Evolutionary conservation across 2,888 invertebrate species (phyloP).

Genomic region (Xanthia togata): DNA sequence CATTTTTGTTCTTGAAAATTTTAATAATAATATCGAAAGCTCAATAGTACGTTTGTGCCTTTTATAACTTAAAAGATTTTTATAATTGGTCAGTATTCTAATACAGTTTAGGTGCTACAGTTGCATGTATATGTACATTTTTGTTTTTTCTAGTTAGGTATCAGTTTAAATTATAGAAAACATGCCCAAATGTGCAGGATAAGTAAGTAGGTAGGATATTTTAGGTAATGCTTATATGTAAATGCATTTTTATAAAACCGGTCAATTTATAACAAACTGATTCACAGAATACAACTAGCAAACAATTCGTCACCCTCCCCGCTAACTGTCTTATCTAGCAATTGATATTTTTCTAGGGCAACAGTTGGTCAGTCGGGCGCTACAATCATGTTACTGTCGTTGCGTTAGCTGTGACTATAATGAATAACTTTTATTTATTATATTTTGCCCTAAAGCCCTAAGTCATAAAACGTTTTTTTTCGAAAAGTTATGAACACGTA

Average conservation of each 20-base stretch:
- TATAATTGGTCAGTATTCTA: not conserved
- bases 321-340: too few species aligned
- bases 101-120: not conserved
- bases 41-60: not conserved
- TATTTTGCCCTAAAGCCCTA: too few species aligned
- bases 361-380: too few species aligned
- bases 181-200: not conserved
- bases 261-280: not conserved
- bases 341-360: too few species aligned
- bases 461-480: too few species aligned
- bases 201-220: not conserved
- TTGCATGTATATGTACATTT: not conserved
- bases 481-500: too few species aligned
- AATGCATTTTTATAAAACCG: not conserved
- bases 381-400: too few species aligned
- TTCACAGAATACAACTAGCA: not conserved
- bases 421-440: too few species aligned
- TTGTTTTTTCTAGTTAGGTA: not conserved
- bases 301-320: too few species aligned
- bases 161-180: not conserved
- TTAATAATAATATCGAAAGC: not conserved
- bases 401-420: too few species aligned
- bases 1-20: not conserved
- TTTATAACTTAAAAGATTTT: not conserved
- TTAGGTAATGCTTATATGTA: not conserved